Conservation (phyloP, 2,888 invertebrate genomes). For the Linnaemya vulpina region DNA sequence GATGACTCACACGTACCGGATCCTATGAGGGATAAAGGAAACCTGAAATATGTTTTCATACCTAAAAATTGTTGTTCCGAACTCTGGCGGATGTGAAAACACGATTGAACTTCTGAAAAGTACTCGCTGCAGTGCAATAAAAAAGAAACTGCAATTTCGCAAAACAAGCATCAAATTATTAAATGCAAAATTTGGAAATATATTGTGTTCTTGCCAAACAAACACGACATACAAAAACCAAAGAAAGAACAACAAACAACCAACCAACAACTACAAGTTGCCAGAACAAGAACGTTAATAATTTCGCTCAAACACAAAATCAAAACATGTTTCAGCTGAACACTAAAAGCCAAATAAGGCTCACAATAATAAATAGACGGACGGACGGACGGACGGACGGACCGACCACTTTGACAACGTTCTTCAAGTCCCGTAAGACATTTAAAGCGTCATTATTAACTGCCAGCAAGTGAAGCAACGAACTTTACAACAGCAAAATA, state of each 20-base stretch:
- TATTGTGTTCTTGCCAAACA: constrained; percentile 44
- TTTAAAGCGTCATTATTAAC: constrained; percentile 33
- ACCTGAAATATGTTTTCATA: too few species aligned
- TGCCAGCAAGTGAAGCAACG: constrained; percentile 10
- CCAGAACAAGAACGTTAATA: constrained; percentile 58
- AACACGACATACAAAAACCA: constrained; percentile 59
- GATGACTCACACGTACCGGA: too few species aligned
- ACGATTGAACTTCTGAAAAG: background rate
- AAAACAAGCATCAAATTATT: constrained; percentile 61
- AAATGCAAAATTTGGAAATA: constrained; percentile 64
- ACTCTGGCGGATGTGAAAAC: constrained; percentile 24
- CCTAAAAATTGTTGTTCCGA: background rate
- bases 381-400: background rate
- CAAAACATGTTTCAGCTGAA: constrained; percentile 58
- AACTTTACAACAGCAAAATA: constrained; percentile 18
- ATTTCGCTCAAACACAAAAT: constrained; percentile 56
- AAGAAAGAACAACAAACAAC: too few species aligned
- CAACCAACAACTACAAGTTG: constrained; percentile 39
- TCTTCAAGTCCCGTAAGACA: constrained; percentile 34
- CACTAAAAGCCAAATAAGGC: constrained; percentile 62
- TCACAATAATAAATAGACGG: constrained; percentile 19
- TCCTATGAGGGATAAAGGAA: too few species aligned
- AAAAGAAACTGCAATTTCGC: constrained; percentile 39
- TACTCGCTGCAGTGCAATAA: background rate
- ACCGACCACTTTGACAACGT: background rate